These are phyloP conservation scores for Cochlearius cochlearius DNA, from an alignment of 2,113 vertebrate species.

Conservation along the genomic window DNA sequence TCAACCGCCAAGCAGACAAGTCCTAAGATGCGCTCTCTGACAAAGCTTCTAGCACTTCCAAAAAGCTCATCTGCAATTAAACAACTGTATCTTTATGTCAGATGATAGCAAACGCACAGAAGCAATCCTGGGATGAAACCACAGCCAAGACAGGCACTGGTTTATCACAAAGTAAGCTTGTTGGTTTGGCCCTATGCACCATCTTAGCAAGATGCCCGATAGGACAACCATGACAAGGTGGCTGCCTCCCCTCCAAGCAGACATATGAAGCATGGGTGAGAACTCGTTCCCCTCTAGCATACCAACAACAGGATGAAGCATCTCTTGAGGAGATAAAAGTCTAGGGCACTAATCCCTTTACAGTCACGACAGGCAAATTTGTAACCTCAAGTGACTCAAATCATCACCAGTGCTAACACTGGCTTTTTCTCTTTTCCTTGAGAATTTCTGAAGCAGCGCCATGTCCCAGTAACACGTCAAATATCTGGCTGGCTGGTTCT, in stretches of 20 bases:
- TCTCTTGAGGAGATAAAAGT: not conserved
- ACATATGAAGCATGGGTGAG: not conserved
- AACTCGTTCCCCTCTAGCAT: not conserved
- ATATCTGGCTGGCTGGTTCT: not conserved
- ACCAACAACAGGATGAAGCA: not conserved
- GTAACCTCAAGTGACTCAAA: not conserved
- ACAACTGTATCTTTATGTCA: not conserved
- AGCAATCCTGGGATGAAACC: not conserved
- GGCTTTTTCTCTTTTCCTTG: not conserved
- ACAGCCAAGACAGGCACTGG: not conserved
- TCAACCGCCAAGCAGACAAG: not conserved
- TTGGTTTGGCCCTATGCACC: not conserved
- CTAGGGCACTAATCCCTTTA: not conserved
- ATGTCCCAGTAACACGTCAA: not conserved
- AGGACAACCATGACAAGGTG: not conserved
- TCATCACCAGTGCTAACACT: not conserved
- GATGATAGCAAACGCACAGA: not conserved
- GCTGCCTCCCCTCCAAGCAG: not conserved
- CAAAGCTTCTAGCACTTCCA: not conserved
- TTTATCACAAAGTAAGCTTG: not conserved
- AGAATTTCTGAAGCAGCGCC: not conserved
- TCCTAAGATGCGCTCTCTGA: not conserved
- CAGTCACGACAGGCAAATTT: not conserved
- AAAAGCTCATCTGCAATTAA: not conserved
- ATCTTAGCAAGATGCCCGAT: not conserved